Percentiles rank a stretch among this genome's conserved stretches.
Conservation (phyloP, 2,888 invertebrate species). For the Drosophila borborema region DNA sequence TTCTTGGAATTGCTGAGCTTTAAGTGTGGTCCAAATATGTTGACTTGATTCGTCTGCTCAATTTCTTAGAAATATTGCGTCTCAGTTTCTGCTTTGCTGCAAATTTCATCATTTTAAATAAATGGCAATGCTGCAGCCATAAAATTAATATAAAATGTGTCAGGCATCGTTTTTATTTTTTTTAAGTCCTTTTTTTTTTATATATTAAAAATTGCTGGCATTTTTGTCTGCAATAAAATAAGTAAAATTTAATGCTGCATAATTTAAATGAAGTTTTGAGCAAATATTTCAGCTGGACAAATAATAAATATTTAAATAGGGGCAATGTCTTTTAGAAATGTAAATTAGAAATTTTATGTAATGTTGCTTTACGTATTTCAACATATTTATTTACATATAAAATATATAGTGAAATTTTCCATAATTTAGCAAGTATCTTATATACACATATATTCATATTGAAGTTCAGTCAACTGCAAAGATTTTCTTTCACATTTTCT, state of each 20-base stretch:
- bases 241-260: neutral
- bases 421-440: neutral
- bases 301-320: neutral
- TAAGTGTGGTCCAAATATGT: neutral
- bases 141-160: neutral
- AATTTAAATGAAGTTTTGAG: neutral
- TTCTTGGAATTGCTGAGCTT: conserved; percentile 1
- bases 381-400: neutral
- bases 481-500: neutral
- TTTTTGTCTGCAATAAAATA: neutral
- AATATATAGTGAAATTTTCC: neutral
- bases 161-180: neutral
- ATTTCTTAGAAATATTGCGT: conserved; percentile 6
- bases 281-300: neutral
- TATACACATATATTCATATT: neutral
- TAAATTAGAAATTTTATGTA: neutral
- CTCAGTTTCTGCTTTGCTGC: neutral
- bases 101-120: conserved; percentile 1
- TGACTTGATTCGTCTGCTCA: neutral
- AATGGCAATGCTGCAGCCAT: neutral
- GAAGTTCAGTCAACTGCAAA: neutral
- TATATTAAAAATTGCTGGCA: neutral
- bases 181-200: no score
- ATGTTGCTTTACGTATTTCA: neutral
- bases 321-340: neutral